These are phyloP conservation scores for Drusus annulatus DNA, from an alignment of 1,140 invertebrate genomes.

Conservation along the genomic window DNA sequence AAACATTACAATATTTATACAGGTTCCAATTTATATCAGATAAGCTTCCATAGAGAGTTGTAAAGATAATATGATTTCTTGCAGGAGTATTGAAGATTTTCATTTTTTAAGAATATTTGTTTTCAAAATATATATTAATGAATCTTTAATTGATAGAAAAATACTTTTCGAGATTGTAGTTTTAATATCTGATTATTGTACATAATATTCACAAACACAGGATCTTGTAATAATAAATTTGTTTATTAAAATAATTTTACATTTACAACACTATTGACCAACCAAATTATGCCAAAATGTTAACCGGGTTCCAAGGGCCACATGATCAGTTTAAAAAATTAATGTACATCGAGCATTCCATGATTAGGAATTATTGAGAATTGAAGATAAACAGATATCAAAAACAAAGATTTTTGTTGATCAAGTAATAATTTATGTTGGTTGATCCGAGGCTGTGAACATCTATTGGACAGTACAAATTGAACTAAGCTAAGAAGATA, in stretches of 20 bases:
- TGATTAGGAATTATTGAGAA: too few relatives aligned
- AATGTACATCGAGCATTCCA: neutral
- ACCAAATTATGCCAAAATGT: slow-evolving; percentile 42
- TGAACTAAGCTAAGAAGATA: slow-evolving; percentile 58
- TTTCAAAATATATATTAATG: neutral
- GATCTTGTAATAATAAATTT: slow-evolving; percentile 53
- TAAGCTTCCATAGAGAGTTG: too few relatives aligned
- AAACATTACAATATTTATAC: too few relatives aligned
- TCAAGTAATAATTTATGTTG: slow-evolving; percentile 23
- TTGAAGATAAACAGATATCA: slow-evolving; percentile 33
- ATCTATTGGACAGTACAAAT: slow-evolving; percentile 59
- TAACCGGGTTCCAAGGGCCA: neutral
- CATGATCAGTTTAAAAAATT: neutral
- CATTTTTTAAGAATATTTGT: too few relatives aligned
- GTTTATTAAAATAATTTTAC: slow-evolving; percentile 60
- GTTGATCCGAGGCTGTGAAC: slow-evolving; percentile 54
- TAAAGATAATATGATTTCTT: too few relatives aligned
- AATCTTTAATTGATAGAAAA: slow-evolving; percentile 16
- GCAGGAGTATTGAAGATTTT: too few relatives aligned
- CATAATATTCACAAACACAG: slow-evolving; percentile 44
- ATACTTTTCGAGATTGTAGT: slow-evolving; percentile 20
- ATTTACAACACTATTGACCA: slow-evolving; percentile 57
- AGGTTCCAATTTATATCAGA: too few relatives aligned
- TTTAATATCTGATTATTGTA: slow-evolving; percentile 32
- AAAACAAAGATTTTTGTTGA: slow-evolving; percentile 13